Base-by-base conservation (phyloP, 1,140 invertebrate genomes). In the Dendrolimus punctatus region DNA sequence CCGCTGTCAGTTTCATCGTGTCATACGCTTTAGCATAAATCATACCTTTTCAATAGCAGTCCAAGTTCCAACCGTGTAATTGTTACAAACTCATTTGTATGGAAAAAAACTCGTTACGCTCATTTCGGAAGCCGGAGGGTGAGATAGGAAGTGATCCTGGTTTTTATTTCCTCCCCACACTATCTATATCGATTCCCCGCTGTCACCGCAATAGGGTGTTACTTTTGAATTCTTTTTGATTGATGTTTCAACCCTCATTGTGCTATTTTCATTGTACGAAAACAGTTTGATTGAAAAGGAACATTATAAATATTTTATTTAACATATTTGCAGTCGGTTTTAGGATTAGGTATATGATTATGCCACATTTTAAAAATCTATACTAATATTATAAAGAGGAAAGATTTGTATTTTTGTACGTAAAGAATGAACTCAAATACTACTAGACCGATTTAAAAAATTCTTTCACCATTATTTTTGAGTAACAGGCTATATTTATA, bases 61-160 rank as follows among this genome's bases (percentile, higher is more conserved):
- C 23, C 23, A 23, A 23, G 23, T 23, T 23, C 23, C 23, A 23
- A 23, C 23, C 50, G 37, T 51, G 39, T 43, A 51, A 51, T 51
- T 23, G 23, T 23, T 43, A 51, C 64, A 66, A 64, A 64, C 62
- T 23, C 23, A 60, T 50, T 55, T 46, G 52, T 52, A 38, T 46
- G 55, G 57, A 57, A 59, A 68, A 65, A 62, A 54, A 49, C 8
- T 44, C 40, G 39, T 54, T 52, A 51, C 42, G 50, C 56, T 57
- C 42, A 37, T 41, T 52, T 46, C 58, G 58, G 64, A 64, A 73
- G 53, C 52, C 62, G 63, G 69, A 61, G 74, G 76, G 71, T 72
- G 72, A 68, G 67, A 66, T 73, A 66, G 79, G 77, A 85, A 78
- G 73, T 67, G 66, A 66, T 66, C 70, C 73, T 68, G 71, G 73